Evolutionary conservation across 1,140 invertebrate species (phyloP).

Genomic region (Zaprionus ghesquierei): DNA sequence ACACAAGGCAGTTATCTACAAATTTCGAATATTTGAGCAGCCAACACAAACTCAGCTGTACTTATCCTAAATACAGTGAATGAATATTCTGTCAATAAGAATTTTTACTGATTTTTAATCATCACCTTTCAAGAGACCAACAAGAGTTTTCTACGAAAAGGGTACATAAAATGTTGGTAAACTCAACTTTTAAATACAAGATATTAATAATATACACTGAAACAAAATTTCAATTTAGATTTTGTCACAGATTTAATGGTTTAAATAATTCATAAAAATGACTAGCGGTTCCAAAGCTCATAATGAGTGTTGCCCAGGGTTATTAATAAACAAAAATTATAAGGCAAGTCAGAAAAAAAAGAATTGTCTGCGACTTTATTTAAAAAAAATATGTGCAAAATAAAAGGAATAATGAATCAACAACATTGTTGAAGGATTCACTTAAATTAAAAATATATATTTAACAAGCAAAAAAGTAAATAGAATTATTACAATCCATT

Average conservation of each 20-base stretch:
- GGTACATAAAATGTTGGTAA: not conserved
- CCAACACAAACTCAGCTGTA: not conserved
- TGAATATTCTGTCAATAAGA: not conserved
- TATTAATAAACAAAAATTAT: conserved; percentile 73
- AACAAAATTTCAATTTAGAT: not conserved
- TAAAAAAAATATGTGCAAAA: conserved; percentile 13
- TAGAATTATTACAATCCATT: not conserved
- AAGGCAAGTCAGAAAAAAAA: conserved; percentile 49
- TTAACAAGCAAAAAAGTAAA: not conserved
- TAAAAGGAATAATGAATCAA: not conserved
- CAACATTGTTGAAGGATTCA: not conserved
- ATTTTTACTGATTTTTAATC: no score
- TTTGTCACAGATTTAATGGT: no score
- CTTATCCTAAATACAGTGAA: not conserved
- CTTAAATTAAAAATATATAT: not conserved
- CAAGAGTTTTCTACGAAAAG: not conserved
- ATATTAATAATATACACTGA: not conserved
- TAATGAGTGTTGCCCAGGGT: conserved; percentile 13
- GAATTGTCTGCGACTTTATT: not conserved
- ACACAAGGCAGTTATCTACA: not conserved
- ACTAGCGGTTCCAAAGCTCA: not conserved
- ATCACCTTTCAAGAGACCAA: not conserved
- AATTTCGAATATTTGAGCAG: no score
- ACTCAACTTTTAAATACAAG: not conserved
- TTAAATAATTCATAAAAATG: no score